Conservation (phyloP, 2,797 vertebrate genomes). For the Acanthurus tractus region DNA sequence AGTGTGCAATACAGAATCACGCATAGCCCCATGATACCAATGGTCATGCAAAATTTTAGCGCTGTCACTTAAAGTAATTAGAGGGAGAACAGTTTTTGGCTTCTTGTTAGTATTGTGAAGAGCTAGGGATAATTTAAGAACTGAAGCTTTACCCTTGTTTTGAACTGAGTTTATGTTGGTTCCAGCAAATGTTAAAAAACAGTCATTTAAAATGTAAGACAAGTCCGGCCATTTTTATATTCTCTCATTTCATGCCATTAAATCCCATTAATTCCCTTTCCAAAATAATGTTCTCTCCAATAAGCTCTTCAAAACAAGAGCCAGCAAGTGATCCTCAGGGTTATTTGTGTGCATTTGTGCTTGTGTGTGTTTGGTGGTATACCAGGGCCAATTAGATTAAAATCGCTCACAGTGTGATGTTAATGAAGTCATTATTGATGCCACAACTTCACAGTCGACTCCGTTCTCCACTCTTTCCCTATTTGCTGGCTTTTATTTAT, state of each 20-base stretch:
- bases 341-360: conserved; percentile 3
- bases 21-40: no score
- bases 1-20: no score
- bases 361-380: background rate
- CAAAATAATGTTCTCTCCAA: conserved; percentile 4
- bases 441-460: conserved; percentile 30
- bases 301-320: conserved; percentile 9
- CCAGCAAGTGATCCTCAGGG: conserved; percentile 17
- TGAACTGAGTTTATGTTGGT: no score
- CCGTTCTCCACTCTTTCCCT: conserved; percentile 25
- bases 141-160: no score
- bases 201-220: no score
- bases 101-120: no score
- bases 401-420: conserved; percentile 46
- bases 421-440: conserved; percentile 54
- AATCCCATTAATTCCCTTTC: background rate
- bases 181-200: no score
- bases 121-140: no score
- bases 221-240: background rate
- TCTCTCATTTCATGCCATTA: background rate
- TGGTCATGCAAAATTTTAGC: no score
- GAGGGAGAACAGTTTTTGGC: no score
- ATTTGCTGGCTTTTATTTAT: conserved; percentile 25
- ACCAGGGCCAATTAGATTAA: conserved; percentile 47
- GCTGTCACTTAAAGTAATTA: no score